Percentiles rank a stretch among this genome's conserved stretches.
phyloP scores from a whole-genome alignment of 2,113 vertebrate genomes.

The Pituophis catenifer region DNA sequence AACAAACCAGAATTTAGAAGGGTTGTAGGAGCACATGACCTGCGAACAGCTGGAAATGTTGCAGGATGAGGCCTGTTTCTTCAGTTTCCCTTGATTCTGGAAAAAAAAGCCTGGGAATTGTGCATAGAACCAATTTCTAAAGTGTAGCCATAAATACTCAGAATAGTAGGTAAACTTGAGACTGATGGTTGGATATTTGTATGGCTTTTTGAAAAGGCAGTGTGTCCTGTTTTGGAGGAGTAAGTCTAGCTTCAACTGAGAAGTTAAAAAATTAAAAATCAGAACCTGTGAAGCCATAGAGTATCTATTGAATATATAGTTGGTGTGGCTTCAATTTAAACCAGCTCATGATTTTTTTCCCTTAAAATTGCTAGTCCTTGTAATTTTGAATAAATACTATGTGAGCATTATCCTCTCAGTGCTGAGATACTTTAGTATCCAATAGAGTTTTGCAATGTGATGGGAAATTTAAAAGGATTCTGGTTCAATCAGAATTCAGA shows the following conservation, averaged over 20 bases:
- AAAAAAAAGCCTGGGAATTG: constrained; percentile 3
- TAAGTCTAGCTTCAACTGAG: not conserved
- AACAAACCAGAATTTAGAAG: not conserved
- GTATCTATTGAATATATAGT: not conserved
- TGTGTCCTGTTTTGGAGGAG: not conserved
- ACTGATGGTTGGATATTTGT: not conserved
- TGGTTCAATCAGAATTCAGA: not conserved
- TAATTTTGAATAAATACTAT: not conserved
- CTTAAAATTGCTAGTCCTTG: not conserved
- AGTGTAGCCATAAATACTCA: constrained; percentile 13
- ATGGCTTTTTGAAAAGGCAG: not conserved
- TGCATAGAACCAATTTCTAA: not conserved
- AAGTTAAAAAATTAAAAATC: not conserved
- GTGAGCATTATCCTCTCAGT: not conserved
- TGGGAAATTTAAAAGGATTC: not conserved
- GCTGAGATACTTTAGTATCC: not conserved
- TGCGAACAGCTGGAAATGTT: not conserved
- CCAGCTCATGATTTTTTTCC: not conserved
- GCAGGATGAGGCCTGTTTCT: not conserved
- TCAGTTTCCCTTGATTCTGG: not conserved
- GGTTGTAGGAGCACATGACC: not conserved
- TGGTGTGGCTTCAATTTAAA: not conserved
- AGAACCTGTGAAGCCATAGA: not conserved
- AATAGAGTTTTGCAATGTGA: not conserved
- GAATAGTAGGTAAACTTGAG: not conserved